Conservation (phyloP, 2,797 vertebrate genomes). For the Ctenochaetus hawaiiensis region DNA sequence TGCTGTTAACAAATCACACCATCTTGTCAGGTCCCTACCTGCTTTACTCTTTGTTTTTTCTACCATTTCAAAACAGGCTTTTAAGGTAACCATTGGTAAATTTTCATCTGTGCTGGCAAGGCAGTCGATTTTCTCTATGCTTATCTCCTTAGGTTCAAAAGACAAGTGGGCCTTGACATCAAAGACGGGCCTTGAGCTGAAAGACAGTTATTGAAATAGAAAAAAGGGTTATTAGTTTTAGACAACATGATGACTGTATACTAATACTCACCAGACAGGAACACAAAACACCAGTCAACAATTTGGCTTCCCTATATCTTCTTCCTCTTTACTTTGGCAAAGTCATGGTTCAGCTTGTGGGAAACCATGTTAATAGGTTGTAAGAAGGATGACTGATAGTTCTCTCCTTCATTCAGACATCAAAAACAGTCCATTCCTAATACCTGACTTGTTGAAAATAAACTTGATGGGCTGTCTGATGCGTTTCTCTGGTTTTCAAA, state of each 20-base stretch:
- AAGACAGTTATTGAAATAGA: conserved; percentile 16
- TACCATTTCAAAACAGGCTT: conserved; percentile 76
- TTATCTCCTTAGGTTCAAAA: conserved; percentile 79
- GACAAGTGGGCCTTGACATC: conserved; percentile 64
- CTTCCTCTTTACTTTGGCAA: too few species aligned
- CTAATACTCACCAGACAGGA: background rate
- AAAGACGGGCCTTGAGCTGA: conserved; percentile 85
- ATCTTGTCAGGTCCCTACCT: conserved; percentile 64
- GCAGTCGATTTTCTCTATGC: conserved; percentile 78
- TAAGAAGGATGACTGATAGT: too few species aligned
- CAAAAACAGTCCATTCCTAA: too few species aligned
- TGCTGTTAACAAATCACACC: background rate
- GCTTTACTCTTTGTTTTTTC: conserved; percentile 57
- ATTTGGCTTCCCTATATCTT: too few species aligned
- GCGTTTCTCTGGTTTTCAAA: background rate
- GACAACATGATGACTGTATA: background rate
- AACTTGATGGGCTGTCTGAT: background rate
- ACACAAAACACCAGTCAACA: background rate
- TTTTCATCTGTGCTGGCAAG: background rate
- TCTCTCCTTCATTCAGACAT: too few species aligned
- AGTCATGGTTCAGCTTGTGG: too few species aligned
- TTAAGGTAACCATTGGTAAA: conserved; percentile 66
- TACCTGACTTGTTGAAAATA: too few species aligned
- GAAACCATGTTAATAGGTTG: too few species aligned
- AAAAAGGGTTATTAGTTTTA: background rate